Evolutionary conservation across 2,113 vertebrate species (phyloP), one percentile per base, ranked within the genome.

Genomic region (Chamaetylas fuelleborni): DNA sequence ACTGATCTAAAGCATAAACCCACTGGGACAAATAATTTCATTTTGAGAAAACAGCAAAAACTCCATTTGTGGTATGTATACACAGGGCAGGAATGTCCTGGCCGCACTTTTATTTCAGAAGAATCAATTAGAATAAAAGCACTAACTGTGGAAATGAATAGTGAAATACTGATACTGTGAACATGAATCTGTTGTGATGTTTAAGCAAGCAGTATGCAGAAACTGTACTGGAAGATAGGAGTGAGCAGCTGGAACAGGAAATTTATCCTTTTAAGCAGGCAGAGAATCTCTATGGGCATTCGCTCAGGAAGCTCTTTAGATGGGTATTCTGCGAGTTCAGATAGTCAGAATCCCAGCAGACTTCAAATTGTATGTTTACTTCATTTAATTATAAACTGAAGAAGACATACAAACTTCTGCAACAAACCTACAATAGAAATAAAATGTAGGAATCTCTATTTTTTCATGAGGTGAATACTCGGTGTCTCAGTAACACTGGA

Each of bases 31-130:
- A 90, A 86, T 29, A 53, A 76, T 48, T 64, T 42, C 7, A 19
- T 42, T 33, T 33, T 60, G 18, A 60, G 61, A 56, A 92, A 74
- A 67, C 2, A 61, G 9, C 12, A 78, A 79, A 67, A 92, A 16
- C 19, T 25, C 28, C 34, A 38, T 34, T 38, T 0, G 0, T 57
- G 34, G 3, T 31, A 20, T 3, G 9, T 15, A 48, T 19, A 56
- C 28, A 82, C 7, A 40, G 8, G 4, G 11, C 60, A 6, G n/a
- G 14, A 91, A 85, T 25, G 28, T 69, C 25, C 18, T 51, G 28
- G 5, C 10, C 66, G 24, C 43, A 31, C 9, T 54, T 84, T 38
- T 12, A 33, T 92, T 83, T 86, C 48, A 70, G 67, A 80, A 80
- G 11, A 5, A 29, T 64, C 28, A 31, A 19, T 43, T 64, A 48